Evolutionary conservation across 2,888 invertebrate species (phyloP).

Genomic region (Steromphala cineraria): DNA sequence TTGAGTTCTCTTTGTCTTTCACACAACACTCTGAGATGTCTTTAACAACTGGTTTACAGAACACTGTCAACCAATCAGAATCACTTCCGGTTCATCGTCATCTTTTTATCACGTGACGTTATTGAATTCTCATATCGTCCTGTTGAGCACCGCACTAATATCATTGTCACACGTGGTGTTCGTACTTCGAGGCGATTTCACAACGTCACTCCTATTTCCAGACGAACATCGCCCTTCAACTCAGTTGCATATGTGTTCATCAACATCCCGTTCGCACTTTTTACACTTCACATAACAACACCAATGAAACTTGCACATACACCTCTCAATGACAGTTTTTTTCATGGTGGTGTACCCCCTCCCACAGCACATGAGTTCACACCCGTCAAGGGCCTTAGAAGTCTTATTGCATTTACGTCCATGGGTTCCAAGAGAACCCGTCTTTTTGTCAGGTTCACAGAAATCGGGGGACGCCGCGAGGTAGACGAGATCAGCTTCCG

Average conservation of each 20-base stretch:
- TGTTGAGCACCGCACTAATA: neutral
- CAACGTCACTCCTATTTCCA: neutral
- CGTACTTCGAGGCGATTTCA: neutral
- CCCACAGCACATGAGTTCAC: slow-evolving; percentile 92
- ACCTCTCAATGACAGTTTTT: slow-evolving; percentile 84
- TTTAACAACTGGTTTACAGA: too few species aligned
- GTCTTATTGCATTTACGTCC: slow-evolving; percentile 79
- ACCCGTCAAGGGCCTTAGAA: slow-evolving; percentile 90
- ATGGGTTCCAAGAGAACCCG: slow-evolving; percentile 83
- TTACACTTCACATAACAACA: slow-evolving; percentile 96
- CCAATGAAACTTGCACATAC: slow-evolving; percentile 97
- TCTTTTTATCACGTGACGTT: too few species aligned
- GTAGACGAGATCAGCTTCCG: slow-evolving; percentile 93
- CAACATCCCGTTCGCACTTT: slow-evolving; percentile 85
- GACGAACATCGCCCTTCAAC: neutral
- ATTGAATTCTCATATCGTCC: too few species aligned
- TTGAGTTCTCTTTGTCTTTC: too few species aligned
- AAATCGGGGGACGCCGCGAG: slow-evolving; percentile 97
- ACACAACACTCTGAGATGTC: too few species aligned
- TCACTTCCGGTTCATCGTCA: too few species aligned
- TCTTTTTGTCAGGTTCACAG: slow-evolving; percentile 80
- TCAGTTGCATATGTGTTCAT: slow-evolving; percentile 85
- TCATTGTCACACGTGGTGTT: neutral
- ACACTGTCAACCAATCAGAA: too few species aligned
- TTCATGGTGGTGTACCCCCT: slow-evolving; percentile 92